Conservation (phyloP, 2,113 vertebrate genomes). For the Aplodontia rufa region DNA sequence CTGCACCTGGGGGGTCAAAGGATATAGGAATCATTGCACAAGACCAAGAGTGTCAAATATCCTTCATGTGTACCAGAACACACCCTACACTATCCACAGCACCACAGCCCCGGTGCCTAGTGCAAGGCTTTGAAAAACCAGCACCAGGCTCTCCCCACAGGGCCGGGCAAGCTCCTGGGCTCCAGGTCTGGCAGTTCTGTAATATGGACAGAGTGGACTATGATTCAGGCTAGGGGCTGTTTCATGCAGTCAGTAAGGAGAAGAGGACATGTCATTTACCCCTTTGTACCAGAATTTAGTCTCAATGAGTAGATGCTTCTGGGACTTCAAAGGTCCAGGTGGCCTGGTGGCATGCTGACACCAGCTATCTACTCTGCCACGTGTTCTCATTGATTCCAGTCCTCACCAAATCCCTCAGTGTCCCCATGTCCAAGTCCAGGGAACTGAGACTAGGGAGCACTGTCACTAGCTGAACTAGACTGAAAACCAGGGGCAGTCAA, state of each 20-base stretch:
- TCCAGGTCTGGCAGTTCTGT: accelerated
- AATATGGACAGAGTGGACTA: accelerated
- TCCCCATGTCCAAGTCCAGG: background rate
- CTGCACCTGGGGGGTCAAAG: background rate
- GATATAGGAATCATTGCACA: accelerated
- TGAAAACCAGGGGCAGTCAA: accelerated
- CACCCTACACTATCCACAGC: accelerated
- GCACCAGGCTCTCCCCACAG: background rate
- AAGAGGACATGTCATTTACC: accelerated
- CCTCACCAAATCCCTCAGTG: background rate
- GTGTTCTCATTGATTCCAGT: background rate
- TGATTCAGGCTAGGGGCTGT: accelerated
- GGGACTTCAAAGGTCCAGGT: background rate
- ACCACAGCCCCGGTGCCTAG: background rate
- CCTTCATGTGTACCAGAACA: accelerated
- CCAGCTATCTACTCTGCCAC: too few species aligned
- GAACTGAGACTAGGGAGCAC: background rate
- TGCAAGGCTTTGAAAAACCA: background rate
- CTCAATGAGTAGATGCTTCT: accelerated
- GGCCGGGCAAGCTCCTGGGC: accelerated
- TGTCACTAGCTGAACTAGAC: background rate
- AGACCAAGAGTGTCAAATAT: accelerated
- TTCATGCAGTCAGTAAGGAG: accelerated
- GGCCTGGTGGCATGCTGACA: accelerated
- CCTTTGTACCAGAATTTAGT: background rate